Base-by-base conservation (phyloP, 1,140 invertebrate genomes). In the Drusus annulatus region DNA sequence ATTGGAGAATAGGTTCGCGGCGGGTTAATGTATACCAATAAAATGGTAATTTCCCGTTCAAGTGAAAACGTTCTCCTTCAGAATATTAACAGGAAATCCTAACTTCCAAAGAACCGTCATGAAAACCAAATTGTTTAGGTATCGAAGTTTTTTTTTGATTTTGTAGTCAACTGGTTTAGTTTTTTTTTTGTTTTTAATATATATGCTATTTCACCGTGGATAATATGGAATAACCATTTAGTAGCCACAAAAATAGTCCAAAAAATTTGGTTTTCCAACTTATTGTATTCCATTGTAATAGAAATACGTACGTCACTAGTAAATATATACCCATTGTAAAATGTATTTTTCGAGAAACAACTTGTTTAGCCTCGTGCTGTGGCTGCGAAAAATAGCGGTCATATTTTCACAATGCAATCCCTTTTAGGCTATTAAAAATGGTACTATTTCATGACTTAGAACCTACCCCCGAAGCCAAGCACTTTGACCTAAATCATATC, bases 401-500 rank as follows among this genome's bases (percentile, higher is more conserved):
- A 60, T 60, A 21, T 60, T 60, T 60, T 15, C 56, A 60, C 56
- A 21, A 19, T 13, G 56, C 56, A 60, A 60, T 60, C 13, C 56
- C 23, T 60, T 60, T 60, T 60, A 23, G 23, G 16, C 3, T 17
- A 17, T 60, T 23, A 60, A 60, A 56, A 60, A 17, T 19, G 23
- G 56, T 23, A 60, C 5, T 60, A 21, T 60, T 60, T 60, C 56
- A 60, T 17, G 19, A 23, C 23, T 60, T 17, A 23, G 56, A 19
- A 23, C 36, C 2, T 23, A 60, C 56, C 56, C 21, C 17, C 17
- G 6, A 15, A 17, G 7, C 36, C 28, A n/a, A 23, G 17, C 73
- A 65, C 62, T 76, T 73, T 80, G 79, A 80, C 79, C 79, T 80
- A 23, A 80, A 73, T 56, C 79, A 80, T 75, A 73, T 80, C 79